Conservation (phyloP, 64 coral and sea anemone species). For the Montipora efflorescens region DNA sequence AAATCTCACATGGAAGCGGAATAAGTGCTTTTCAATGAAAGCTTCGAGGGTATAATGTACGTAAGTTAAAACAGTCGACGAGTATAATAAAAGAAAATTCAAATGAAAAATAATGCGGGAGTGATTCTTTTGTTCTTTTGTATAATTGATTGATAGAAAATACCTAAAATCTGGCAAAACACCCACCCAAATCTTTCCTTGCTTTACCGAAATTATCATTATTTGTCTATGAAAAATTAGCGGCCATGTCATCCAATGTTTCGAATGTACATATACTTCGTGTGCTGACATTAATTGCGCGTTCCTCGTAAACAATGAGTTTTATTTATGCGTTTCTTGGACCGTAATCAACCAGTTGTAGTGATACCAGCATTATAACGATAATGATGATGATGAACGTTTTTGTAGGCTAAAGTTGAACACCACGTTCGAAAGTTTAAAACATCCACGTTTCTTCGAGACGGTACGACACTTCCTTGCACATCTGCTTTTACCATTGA, state of each 20-base stretch:
- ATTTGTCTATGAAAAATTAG: constrained; percentile 89
- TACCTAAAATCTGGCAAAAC: background rate
- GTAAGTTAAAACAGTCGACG: background rate
- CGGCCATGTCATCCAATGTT: constrained; percentile 15
- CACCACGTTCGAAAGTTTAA: background rate
- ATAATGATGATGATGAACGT: background rate
- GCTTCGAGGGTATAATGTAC: background rate
- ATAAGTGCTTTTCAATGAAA: background rate
- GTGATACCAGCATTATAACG: background rate
- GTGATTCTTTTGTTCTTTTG: no score
- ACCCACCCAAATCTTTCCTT: constrained; percentile 52
- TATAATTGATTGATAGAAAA: background rate
- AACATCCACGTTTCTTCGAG: background rate
- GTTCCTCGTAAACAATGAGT: constrained; percentile 27
- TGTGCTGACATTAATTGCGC: background rate
- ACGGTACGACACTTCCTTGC: background rate
- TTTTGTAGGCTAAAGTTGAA: background rate
- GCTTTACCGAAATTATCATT: constrained; percentile 61
- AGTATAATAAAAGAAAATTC: background rate
- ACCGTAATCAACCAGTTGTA: constrained; percentile 20
- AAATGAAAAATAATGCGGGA: background rate
- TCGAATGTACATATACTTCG: background rate
- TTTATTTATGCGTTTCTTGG: background rate
- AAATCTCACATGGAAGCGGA: background rate
- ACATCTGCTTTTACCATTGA: no score